A percentile compares a stretch with the other conserved stretches of the same genome.
Conservation (phyloP, 2,113 vertebrate genomes). For the Cyanoliseus patagonus region DNA sequence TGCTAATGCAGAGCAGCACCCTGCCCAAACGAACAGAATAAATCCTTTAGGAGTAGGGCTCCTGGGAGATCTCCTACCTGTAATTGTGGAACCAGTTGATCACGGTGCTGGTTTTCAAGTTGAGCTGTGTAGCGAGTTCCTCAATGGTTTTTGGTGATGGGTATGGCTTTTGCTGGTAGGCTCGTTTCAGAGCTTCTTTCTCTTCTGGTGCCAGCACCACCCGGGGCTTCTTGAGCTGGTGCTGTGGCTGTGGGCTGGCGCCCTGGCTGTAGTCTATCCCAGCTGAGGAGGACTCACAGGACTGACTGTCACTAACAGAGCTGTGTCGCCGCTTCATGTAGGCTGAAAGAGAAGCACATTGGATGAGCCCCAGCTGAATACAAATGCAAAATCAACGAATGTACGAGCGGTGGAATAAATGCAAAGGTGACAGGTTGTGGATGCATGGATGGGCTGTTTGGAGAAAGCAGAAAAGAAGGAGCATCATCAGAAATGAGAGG, state of each 20-base stretch:
- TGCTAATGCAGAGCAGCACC: neutral
- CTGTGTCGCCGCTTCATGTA: constrained; percentile 96
- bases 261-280: constrained; percentile 88
- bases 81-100: constrained; percentile 89
- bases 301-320: constrained; percentile 90
- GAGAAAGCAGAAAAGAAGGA: neutral
- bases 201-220: constrained; percentile 95
- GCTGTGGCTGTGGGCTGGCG: constrained; percentile 89
- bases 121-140: constrained; percentile 96
- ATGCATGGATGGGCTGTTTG: neutral
- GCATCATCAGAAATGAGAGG: neutral
- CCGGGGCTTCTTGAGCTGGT: constrained; percentile 91
- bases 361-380: neutral
- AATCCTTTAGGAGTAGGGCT: neutral
- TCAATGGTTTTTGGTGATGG: constrained; percentile 97
- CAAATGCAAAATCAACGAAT: neutral
- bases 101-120: constrained; percentile 94
- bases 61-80: constrained; percentile 56
- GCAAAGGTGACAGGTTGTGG: fast-evolving
- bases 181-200: constrained; percentile 92
- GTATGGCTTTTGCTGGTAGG: constrained; percentile 98
- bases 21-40: neutral
- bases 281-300: constrained; percentile 78
- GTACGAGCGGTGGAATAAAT: neutral
- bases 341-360: constrained; percentile 68